phyloP scores from a whole-genome alignment of 1,140 invertebrate genomes.

The Neodiprion lecontei region DNA sequence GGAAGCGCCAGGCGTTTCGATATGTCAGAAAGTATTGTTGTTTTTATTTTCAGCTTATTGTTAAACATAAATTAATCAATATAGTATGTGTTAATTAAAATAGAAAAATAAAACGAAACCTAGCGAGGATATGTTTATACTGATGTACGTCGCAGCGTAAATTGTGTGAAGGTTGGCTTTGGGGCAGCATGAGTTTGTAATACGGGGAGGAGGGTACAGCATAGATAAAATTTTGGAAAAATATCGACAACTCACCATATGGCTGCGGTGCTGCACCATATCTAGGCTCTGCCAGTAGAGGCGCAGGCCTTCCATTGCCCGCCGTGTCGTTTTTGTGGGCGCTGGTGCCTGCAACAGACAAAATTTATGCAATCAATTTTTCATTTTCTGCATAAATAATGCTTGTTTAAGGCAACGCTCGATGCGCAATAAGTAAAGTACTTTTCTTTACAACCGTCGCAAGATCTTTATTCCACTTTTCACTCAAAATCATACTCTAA shows the following conservation, averaged over 20 bases:
- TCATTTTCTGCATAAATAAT: conserved; percentile 1
- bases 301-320: conserved; percentile 72
- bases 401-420: neutral
- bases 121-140: conserved; percentile 6
- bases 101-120: neutral
- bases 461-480: no score
- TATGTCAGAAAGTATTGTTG: no score
- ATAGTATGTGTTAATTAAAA: no score
- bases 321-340: conserved; percentile 60
- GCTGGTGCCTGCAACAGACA: conserved; percentile 57
- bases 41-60: no score
- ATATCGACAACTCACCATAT: conserved; percentile 74
- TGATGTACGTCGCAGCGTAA: neutral
- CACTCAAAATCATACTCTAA: no score
- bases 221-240: neutral
- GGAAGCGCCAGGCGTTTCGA: no score
- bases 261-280: conserved; percentile 84
- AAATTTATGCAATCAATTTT: conserved; percentile 3
- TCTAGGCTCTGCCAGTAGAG: conserved; percentile 84
- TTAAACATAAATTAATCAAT: no score
- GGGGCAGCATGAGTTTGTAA: neutral
- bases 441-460: no score
- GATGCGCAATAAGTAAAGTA: neutral
- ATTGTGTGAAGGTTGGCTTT: neutral
- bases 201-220: neutral